These are phyloP conservation scores for Diuraphis noxia DNA, from an alignment of 1,140 invertebrate genomes.

Conservation along the genomic window DNA sequence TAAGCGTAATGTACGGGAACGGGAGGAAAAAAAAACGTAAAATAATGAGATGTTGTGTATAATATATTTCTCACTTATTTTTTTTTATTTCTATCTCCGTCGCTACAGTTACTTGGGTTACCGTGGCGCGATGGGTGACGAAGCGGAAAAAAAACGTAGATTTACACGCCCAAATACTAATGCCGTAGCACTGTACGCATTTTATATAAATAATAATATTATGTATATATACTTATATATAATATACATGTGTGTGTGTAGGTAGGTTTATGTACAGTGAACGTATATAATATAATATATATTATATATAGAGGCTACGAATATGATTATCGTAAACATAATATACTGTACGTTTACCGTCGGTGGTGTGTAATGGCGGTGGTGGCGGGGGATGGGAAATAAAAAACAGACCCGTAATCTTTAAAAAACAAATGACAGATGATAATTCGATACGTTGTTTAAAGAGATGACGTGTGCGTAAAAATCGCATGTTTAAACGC, in stretches of 20 bases:
- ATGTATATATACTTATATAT: background rate
- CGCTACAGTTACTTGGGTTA: constrained; percentile 50
- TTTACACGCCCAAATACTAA: constrained; percentile 41
- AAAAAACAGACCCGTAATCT: constrained; percentile 11
- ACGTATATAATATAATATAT: background rate
- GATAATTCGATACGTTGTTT: constrained; percentile 42
- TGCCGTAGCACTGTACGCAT: background rate
- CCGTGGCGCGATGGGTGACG: constrained; percentile 45
- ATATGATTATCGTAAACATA: constrained; percentile 47
- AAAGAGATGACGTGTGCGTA: constrained; percentile 44
- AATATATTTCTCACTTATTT: background rate
- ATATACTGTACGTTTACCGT: background rate
- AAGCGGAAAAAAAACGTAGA: constrained; percentile 47
- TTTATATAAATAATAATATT: background rate
- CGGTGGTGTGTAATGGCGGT: background rate
- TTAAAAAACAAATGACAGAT: constrained; percentile 43
- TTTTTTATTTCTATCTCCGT: constrained; percentile 27
- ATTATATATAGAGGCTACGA: background rate
- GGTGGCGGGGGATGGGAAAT: background rate
- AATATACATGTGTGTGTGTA: background rate
- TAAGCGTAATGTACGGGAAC: constrained; percentile 33
- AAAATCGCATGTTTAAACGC: background rate
- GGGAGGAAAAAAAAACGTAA: constrained; percentile 40
- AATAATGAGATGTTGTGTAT: constrained; percentile 50
- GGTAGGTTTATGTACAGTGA: background rate